Percentiles rank a stretch among this genome's conserved stretches.
Evolutionary conservation across 1,140 invertebrate genomes (phyloP).

Genomic region (Bilobella aurantiaca): DNA sequence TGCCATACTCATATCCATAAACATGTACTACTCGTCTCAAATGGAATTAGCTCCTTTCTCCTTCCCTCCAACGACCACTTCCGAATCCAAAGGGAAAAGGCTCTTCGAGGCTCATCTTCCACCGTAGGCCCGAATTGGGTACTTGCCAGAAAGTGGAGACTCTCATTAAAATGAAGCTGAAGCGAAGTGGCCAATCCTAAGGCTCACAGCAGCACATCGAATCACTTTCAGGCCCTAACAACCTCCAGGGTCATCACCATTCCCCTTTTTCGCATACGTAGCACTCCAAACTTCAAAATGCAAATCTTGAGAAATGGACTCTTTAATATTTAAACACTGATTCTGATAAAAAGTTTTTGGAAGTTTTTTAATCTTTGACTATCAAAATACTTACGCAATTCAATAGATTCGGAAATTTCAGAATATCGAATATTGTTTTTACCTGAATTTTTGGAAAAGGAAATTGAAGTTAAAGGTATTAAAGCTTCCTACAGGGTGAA

Average conservation of each 20-base stretch:
- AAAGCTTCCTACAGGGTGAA: too few species aligned
- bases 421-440: too few species aligned
- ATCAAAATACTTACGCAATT: too few species aligned
- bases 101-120: too few species aligned
- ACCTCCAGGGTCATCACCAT: background rate
- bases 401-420: too few species aligned
- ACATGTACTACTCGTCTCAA: constrained; percentile 35
- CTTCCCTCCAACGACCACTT: background rate
- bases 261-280: background rate
- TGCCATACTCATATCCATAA: constrained; percentile 32
- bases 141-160: constrained; percentile 8
- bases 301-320: too few species aligned
- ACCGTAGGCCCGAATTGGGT: too few species aligned
- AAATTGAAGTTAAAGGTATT: background rate
- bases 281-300: background rate
- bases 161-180: constrained; percentile 8
- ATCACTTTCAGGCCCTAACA: background rate
- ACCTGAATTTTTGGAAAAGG: background rate
- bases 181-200: too few species aligned
- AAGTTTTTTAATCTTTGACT: too few species aligned
- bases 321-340: background rate
- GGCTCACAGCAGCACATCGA: too few species aligned
- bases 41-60: constrained; percentile 34
- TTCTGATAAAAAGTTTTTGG: too few species aligned
- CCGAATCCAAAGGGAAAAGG: background rate